These are phyloP conservation scores for Xestia c-nigrum DNA, from an alignment of 2,888 invertebrate genomes.

Conservation along the genomic window DNA sequence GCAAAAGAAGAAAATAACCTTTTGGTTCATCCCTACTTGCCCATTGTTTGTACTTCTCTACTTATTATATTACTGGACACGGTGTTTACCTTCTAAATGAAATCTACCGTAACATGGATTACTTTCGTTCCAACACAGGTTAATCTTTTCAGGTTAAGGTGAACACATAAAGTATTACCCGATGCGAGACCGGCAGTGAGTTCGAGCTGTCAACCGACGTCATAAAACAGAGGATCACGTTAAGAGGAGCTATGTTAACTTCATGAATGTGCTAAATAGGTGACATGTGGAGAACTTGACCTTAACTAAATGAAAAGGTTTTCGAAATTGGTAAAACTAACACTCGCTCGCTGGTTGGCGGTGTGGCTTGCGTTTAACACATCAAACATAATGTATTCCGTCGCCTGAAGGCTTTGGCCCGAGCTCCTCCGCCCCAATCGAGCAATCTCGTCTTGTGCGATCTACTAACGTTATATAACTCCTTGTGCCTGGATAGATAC, in stretches of 20 bases:
- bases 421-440: neutral
- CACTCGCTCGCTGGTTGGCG: too few relatives aligned
- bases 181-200: neutral
- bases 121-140: slow-evolving; percentile 3
- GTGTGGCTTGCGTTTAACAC: too few relatives aligned
- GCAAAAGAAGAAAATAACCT: neutral
- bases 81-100: neutral
- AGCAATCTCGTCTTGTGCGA: slow-evolving; percentile 17
- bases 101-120: slow-evolving; percentile 25
- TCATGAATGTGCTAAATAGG: neutral
- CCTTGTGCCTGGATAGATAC: neutral
- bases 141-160: slow-evolving; percentile 27
- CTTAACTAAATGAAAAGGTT: neutral
- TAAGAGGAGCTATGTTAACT: neutral
- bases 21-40: neutral
- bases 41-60: neutral
- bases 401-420: slow-evolving; percentile 34
- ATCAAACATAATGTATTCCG: slow-evolving; percentile 59
- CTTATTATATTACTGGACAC: neutral
- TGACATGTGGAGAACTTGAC: neutral
- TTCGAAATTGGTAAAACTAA: neutral
- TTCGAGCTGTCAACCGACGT: slow-evolving; percentile 38
- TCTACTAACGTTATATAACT: slow-evolving; percentile 54
- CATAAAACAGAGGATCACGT: slow-evolving; percentile 22
- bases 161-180: slow-evolving; percentile 6